A percentile compares a stretch with the other conserved stretches of the same genome.
These are phyloP conservation scores for Drosophila mercatorum DNA, from an alignment of 2,888 invertebrate species.

Conservation along the genomic window DNA sequence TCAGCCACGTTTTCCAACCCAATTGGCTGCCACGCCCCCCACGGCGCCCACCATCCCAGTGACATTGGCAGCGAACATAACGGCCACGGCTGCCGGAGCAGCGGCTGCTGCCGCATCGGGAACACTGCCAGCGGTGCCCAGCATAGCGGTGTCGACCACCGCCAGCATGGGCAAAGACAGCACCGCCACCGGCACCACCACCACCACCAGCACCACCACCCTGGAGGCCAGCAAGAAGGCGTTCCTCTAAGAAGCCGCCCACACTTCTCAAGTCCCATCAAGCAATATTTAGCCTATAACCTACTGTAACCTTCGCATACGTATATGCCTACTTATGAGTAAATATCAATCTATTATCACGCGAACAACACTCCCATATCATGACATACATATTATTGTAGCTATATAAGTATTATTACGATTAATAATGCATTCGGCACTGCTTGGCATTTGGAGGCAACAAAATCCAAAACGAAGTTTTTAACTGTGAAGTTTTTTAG, in stretches of 20 bases:
- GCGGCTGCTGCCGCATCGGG: constrained; percentile 44
- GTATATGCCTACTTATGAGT: constrained; percentile 29
- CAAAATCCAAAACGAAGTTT: constrained; percentile 8
- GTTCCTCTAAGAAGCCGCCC: constrained; percentile 54
- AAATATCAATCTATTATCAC: constrained; percentile 42
- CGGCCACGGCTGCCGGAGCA: constrained; percentile 43
- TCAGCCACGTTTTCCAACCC: constrained; percentile 76
- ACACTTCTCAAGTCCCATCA: constrained; percentile 31
- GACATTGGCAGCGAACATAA: constrained; percentile 18
- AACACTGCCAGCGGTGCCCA: constrained; percentile 52
- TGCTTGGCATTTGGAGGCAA: constrained; percentile 45
- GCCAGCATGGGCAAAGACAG: constrained; percentile 62
- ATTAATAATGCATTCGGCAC: constrained; percentile 57
- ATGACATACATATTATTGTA: constrained; percentile 72
- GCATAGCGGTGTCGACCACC: constrained; percentile 71
- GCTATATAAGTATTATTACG: constrained; percentile 62
- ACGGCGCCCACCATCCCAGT: constrained; percentile 20
- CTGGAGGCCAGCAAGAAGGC: constrained; percentile 68
- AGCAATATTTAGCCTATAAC: constrained; percentile 63
- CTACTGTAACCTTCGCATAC: constrained; percentile 61
- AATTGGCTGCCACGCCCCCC: constrained; percentile 61
- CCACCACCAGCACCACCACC: constrained; percentile 44
- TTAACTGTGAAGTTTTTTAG: constrained; percentile 19
- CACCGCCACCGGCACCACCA: constrained; percentile 40
- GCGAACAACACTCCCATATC: constrained; percentile 64